phyloP scores from a whole-genome alignment of 2,113 vertebrate genomes.

The Boulengeromyrus knoepffleri region DNA sequence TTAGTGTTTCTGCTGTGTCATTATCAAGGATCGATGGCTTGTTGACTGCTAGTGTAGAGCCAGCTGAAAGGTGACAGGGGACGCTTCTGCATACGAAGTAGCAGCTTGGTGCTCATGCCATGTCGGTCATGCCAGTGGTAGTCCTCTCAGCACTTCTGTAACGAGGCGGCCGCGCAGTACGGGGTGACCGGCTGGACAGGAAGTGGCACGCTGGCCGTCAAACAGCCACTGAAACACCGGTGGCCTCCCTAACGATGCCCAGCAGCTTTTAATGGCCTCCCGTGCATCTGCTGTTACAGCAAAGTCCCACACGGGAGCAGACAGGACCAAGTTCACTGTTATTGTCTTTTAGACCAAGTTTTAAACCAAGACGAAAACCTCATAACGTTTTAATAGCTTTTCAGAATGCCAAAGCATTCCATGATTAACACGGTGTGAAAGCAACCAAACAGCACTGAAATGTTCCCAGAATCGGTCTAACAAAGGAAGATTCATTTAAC shows the following conservation, averaged over 20 bases:
- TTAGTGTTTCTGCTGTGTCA: background rate
- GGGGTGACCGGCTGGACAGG: background rate
- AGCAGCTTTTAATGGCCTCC: background rate
- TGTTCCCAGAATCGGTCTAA: background rate
- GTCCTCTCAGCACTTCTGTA: background rate
- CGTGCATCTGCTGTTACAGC: background rate
- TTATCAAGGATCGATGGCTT: background rate
- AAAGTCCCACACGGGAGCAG: background rate
- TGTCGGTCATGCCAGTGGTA: background rate
- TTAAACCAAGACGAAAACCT: background rate
- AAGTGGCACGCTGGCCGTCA: background rate
- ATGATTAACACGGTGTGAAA: background rate
- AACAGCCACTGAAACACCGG: background rate
- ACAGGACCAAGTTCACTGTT: background rate
- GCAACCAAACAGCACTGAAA: background rate
- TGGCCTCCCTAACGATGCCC: background rate
- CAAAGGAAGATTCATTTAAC: background rate
- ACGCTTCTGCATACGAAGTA: background rate
- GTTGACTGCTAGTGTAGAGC: background rate
- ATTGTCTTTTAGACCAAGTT: background rate
- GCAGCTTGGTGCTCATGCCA: background rate
- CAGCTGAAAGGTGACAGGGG: background rate
- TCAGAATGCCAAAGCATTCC: background rate
- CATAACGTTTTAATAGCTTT: background rate
- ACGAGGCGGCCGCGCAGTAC: background rate